Base-by-base conservation (phyloP, 2,888 invertebrate genomes). In the Lissonota sp. region DNA sequence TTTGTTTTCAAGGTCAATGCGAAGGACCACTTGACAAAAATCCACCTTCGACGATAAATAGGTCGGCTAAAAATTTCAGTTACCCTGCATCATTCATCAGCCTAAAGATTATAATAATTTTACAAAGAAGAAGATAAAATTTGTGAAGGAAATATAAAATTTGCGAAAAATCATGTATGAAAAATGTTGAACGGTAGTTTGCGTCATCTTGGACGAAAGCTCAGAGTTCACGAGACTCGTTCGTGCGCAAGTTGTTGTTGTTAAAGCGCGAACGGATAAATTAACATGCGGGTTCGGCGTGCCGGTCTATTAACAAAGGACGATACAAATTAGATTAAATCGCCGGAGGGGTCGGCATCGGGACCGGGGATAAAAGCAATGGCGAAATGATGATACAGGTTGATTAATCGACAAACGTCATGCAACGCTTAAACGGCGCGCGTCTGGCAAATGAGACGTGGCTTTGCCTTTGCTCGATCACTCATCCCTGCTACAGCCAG, bases 241-340 rank as follows among this genome's bases (percentile, higher is more conserved):
- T 12, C 8, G 46, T 12, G 46, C 26, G 26, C 16, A 12, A n/a
- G 10, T 6, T 40, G 51, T 8, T 67, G 58, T 62, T 44, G 67
- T 53, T 73, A 79, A 70, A 72, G 80, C 67, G 86, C 87, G 84
- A 72, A 83, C 83, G 87, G 91, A 89, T 89, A 90, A 91, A 91
- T 91, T 90, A 91, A 89, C 90, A 87, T 86, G 89, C 86, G 87
- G 84, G 85, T 3, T 26, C 26, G 26, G 26, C 78, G 75, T 75
- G 84, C 85, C 86, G 84, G 86, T 87, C 90, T 91, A 92, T 90
- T 89, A 91, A 92, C 92, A 92, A 92, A 92, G 90, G 88, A 87
- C 89, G 90, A 92, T 92, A 92, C 92, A 92, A 92, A 92, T 92
- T 92, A 92, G 92, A 92, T 92, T 92, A 92, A 91, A 92, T 89